phyloP scores from a whole-genome alignment of 1,140 invertebrate species.

The Cephus cinctus region DNA sequence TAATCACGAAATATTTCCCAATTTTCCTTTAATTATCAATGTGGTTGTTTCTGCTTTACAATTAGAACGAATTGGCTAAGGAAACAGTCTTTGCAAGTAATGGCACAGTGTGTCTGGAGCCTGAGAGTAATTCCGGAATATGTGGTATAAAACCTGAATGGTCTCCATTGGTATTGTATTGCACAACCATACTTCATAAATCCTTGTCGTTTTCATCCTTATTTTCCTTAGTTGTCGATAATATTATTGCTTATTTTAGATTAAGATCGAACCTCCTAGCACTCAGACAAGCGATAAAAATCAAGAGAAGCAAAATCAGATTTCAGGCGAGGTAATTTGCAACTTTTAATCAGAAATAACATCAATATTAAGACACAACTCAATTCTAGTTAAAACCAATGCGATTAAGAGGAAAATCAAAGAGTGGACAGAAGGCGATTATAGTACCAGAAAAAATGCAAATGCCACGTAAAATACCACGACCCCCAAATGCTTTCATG shows the following conservation, averaged over 20 bases:
- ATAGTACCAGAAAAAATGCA: constrained; percentile 3
- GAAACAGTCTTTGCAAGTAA: constrained; percentile 12
- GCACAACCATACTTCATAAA: not conserved
- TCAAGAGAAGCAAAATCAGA: constrained; percentile 12
- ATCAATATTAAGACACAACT: not conserved
- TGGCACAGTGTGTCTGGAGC: not conserved
- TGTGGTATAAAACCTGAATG: not conserved
- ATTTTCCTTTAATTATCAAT: not conserved
- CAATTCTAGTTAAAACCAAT: constrained; percentile 2
- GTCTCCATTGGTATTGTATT: not conserved
- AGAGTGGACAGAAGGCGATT: not conserved
- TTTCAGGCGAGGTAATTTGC: not conserved
- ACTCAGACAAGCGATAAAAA: constrained; percentile 35
- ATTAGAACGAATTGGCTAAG: constrained; percentile 18
- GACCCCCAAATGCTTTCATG: constrained; percentile 56
- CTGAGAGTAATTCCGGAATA: not conserved
- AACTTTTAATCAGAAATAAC: not conserved
- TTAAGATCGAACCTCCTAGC: constrained; percentile 39
- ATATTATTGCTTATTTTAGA: constrained; percentile 23
- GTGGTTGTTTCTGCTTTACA: not conserved
- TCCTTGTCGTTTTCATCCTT: no score
- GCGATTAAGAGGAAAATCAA: constrained; percentile 5
- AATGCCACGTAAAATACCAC: constrained; percentile 2
- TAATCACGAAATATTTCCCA: not conserved
- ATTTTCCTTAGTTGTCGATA: not conserved